Base-by-base conservation (phyloP, 2,888 invertebrate species). In the Thelaira solivaga region DNA sequence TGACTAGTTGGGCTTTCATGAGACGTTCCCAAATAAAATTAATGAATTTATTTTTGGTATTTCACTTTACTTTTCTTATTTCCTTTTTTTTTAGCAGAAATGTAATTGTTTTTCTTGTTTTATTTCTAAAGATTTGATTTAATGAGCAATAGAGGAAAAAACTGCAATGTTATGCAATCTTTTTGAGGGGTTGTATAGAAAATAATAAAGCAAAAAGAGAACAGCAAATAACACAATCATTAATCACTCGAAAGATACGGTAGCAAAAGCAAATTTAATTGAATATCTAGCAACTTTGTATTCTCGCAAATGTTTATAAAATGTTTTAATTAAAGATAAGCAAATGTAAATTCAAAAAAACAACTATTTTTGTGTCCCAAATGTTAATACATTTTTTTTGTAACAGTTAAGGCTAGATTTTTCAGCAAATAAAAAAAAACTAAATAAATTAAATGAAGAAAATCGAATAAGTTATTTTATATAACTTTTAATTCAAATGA, bases 1-100 rank as follows among this genome's bases (percentile, higher is more conserved):
- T 57, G 10, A 11, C 6, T 16, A n/a, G 29, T 10, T 26, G 18
- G n/a, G 24, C 13, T 20, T n/a, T n/a, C n/a, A 31, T 16, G n/a
- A 26, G 22, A 67, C 41, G 45, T 67, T 43, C 26, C 16, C 16
- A 53, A 85, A 85, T 61, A 72, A 74, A n/a, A 78, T 86, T 84
- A 69, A 67, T 74, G 69, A 71, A 71, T 80, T 39, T 49, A 49
- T 59, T 51, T 69, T 51, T 41, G 36, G n/a, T 34, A 45, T 39
- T 41, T 22, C 36, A 34, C 26, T 67, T 49, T 24, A 2, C 34
- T 26, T 47, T 6, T n/a, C n/a, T n/a, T n/a, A n/a, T n/a, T n/a
- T n/a, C n/a, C n/a, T n/a, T n/a, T n/a, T n/a, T n/a, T n/a, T n/a
- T n/a, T n/a, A n/a, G n/a, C n/a, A n/a, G 11, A 34, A 64, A 51